These are phyloP conservation scores for Frankliniella fusca DNA, from an alignment of 2,888 invertebrate species.

Conservation along the genomic window DNA sequence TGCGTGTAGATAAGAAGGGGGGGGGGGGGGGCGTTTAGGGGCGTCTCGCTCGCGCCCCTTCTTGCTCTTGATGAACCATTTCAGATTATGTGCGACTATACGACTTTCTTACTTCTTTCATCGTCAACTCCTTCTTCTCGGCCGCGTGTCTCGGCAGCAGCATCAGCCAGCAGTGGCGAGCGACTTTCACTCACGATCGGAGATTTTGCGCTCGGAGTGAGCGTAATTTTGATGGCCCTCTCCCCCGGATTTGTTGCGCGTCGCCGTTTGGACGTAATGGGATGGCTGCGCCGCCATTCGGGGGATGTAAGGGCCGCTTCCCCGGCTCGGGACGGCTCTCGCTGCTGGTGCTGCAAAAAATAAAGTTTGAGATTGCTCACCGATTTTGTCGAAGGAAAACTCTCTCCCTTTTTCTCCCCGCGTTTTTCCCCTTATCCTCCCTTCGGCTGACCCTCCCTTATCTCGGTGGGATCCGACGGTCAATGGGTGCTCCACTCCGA, in stretches of 20 bases:
- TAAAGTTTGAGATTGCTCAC: too few relatives aligned
- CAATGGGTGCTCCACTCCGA: too few relatives aligned
- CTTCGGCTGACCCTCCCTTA: background rate
- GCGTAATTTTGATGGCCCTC: conserved; percentile 12
- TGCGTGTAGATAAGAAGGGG: background rate
- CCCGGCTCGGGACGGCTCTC: too few relatives aligned
- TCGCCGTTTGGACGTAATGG: background rate
- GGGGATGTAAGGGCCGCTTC: too few relatives aligned
- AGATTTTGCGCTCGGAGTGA: background rate
- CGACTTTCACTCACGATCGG: conserved; percentile 1
- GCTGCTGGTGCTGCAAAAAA: too few relatives aligned
- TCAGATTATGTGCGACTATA: conserved; percentile 21
- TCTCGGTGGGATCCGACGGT: too few relatives aligned
- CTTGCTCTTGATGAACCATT: conserved; percentile 19
- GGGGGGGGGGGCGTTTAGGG: background rate
- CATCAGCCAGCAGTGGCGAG: too few relatives aligned
- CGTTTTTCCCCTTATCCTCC: background rate
- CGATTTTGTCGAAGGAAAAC: too few relatives aligned
- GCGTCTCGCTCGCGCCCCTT: background rate
- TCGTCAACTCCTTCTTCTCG: background rate
- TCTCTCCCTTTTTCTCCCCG: too few relatives aligned
- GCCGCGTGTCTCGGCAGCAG: too few relatives aligned
- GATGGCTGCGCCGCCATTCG: background rate
- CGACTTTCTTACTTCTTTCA: background rate
- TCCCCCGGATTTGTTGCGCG: background rate